Conservation (phyloP, 1,140 invertebrate species). For the Anoplolepis gracilipes region DNA sequence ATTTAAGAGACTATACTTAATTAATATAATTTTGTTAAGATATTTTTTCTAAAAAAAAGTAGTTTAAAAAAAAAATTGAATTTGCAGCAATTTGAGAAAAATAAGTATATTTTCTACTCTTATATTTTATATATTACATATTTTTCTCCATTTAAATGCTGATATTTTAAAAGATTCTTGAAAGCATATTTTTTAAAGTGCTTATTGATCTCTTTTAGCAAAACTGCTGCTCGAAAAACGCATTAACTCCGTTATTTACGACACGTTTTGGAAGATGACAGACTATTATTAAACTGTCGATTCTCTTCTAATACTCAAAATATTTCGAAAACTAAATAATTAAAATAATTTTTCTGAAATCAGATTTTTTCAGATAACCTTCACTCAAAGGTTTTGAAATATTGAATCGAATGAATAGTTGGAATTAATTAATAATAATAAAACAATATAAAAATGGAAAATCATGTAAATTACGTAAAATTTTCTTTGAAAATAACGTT, state of each 20-base stretch:
- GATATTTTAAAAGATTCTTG: not conserved
- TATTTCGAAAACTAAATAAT: constrained; percentile 40
- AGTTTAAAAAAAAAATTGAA: not conserved
- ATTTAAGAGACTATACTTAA: not conserved
- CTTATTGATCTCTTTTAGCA: constrained; percentile 49
- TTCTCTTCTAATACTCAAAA: not conserved
- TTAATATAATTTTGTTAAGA: not conserved
- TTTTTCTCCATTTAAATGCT: constrained; percentile 11
- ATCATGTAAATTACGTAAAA: not conserved
- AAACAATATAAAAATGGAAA: not conserved
- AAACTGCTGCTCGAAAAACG: constrained; percentile 17
- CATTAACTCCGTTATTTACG: constrained; percentile 55
- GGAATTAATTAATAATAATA: not conserved
- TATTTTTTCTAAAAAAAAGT: not conserved
- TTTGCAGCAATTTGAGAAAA: not conserved
- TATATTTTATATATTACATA: not conserved
- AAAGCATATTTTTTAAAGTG: not conserved
- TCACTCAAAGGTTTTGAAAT: constrained; percentile 17
- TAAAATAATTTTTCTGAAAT: constrained; percentile 40
- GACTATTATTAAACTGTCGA: constrained; percentile 50
- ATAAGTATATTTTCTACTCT: not conserved
- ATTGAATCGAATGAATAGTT: not conserved
- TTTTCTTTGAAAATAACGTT: not conserved
- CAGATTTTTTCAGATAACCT: constrained; percentile 34
- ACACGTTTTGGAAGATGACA: constrained; percentile 37